phyloP scores from a whole-genome alignment of 2,797 vertebrate genomes.

The Botia almorhae region DNA sequence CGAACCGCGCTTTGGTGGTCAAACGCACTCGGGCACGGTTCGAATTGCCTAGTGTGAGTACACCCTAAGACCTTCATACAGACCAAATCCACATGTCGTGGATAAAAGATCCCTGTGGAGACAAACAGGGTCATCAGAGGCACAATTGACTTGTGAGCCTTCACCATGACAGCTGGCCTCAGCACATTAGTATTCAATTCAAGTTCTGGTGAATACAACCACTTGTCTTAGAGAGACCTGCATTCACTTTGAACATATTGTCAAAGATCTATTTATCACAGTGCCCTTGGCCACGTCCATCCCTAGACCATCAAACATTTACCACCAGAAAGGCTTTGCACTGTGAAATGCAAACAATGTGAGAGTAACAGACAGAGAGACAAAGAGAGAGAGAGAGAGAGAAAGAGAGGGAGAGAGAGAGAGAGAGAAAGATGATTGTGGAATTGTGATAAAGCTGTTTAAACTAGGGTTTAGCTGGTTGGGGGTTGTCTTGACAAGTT shows the following conservation, averaged over 20 bases:
- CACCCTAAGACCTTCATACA: no score
- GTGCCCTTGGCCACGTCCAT: slow-evolving; percentile 56
- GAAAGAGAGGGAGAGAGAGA: not conserved
- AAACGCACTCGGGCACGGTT: no score
- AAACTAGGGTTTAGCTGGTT: not conserved
- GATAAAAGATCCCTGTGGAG: slow-evolving; percentile 32
- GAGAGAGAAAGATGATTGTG: no score
- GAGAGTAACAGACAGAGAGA: slow-evolving; percentile 48
- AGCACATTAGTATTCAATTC: slow-evolving; percentile 59
- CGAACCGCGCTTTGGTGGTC: no score
- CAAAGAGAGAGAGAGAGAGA: slow-evolving; percentile 50
- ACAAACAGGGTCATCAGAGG: slow-evolving; percentile 42
- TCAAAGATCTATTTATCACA: slow-evolving; percentile 70
- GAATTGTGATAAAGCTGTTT: not conserved
- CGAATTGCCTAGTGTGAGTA: no score
- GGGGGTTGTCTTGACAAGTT: not conserved
- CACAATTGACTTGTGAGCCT: slow-evolving; percentile 60
- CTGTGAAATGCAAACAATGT: slow-evolving; percentile 51
- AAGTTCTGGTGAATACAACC: slow-evolving; percentile 46
- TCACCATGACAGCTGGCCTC: slow-evolving; percentile 57
- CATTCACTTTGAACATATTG: slow-evolving; percentile 65
- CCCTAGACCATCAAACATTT: slow-evolving; percentile 66
- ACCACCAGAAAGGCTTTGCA: slow-evolving; percentile 61
- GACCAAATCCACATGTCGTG: slow-evolving; percentile 11
- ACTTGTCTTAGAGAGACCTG: slow-evolving; percentile 38